phyloP scores from a whole-genome alignment of 2,888 invertebrate species.

The Barypeithes pellucidus region DNA sequence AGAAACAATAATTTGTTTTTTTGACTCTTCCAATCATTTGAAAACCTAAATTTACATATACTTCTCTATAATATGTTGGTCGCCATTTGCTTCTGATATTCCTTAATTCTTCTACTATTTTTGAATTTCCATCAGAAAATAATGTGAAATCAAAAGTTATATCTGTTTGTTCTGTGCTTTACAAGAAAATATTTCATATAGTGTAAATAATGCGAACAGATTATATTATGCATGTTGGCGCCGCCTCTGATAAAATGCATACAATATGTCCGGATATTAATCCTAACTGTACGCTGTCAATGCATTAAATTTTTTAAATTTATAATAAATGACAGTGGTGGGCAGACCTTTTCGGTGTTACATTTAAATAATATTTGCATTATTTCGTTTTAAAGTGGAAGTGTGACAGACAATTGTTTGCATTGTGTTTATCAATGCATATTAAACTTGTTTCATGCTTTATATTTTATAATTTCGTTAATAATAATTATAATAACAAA shows the following conservation, averaged over 20 bases:
- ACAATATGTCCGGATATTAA: conserved; percentile 30
- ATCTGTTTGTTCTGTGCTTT: too few relatives aligned
- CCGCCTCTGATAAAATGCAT: conserved; percentile 25
- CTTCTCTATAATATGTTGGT: too few relatives aligned
- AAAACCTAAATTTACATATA: too few relatives aligned
- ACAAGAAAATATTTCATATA: too few relatives aligned
- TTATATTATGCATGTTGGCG: conserved; percentile 5
- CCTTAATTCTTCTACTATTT: too few relatives aligned
- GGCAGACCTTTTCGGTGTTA: conserved; percentile 50
- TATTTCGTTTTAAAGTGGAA: conserved; percentile 43
- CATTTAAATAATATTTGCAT: conserved; percentile 51
- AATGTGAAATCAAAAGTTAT: too few relatives aligned
- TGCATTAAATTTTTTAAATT: conserved; percentile 38
- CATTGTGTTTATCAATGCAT: conserved; percentile 39
- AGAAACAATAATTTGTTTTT: too few relatives aligned
- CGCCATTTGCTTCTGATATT: too few relatives aligned
- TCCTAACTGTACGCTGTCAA: conserved; percentile 39
- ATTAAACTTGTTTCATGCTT: conserved; percentile 20
- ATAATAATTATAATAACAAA: background rate
- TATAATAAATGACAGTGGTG: conserved; percentile 33
- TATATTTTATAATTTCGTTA: background rate
- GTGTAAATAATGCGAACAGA: background rate
- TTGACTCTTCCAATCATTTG: too few relatives aligned
- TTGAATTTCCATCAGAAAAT: too few relatives aligned
- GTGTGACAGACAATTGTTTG: conserved; percentile 46